A percentile compares a stretch with the other conserved stretches of the same genome.
Conservation (phyloP, 2,888 invertebrate genomes). For the Tinea semifulvella region DNA sequence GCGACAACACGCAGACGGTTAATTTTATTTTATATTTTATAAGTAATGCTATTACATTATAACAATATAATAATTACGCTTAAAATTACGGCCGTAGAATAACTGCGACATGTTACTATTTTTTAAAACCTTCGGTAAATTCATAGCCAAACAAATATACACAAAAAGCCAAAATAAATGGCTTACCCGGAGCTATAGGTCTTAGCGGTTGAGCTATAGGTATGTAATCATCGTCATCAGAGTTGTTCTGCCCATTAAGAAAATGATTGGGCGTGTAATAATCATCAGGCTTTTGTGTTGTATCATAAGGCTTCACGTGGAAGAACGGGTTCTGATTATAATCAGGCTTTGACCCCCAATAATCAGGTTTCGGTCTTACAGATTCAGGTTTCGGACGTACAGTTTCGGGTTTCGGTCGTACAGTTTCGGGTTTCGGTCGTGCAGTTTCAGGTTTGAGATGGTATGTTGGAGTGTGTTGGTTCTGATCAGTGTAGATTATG, state of each 20-base stretch:
- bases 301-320: constrained; percentile 59
- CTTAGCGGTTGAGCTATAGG: constrained; percentile 41
- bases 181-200: constrained; percentile 57
- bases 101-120: too few relatives aligned
- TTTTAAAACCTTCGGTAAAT: neutral
- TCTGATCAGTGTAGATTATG: constrained; percentile 55
- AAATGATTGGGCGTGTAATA: constrained; percentile 36
- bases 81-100: constrained; percentile 12
- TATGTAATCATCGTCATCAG: constrained; percentile 57
- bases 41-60: neutral
- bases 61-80: neutral
- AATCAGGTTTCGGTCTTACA: constrained; percentile 29
- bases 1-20: too few relatives aligned
- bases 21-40: neutral
- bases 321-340: constrained; percentile 42
- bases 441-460: constrained; percentile 39
- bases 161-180: constrained; percentile 10
- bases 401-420: constrained; percentile 21
- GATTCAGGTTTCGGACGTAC: constrained; percentile 32
- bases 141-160: neutral
- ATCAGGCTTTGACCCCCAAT: constrained; percentile 29
- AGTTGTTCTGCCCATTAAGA: constrained; percentile 26
- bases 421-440: constrained; percentile 17
- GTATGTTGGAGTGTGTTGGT: constrained; percentile 43
- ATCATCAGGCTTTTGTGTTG: constrained; percentile 35